Evolutionary conservation across 2,113 vertebrate genomes (phyloP).

Genomic region (Rutilus rutilus): DNA sequence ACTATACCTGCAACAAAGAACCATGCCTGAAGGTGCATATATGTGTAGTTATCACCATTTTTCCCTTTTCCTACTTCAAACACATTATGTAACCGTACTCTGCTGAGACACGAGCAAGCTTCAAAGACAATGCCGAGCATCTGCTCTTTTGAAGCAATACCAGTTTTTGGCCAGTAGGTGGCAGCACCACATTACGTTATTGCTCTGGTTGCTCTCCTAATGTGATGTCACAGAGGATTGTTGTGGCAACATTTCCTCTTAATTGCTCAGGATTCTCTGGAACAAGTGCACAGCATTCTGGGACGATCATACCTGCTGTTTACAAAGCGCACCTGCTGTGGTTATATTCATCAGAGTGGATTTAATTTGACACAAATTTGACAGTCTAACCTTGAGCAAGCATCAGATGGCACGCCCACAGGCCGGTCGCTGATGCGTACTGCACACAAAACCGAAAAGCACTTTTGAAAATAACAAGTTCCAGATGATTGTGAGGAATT

Average conservation of each 20-base stretch:
- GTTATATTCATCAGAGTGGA: conserved; percentile 12
- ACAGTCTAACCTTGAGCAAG: conserved; percentile 3
- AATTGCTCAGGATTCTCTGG: not conserved
- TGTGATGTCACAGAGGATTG: conserved; percentile 36
- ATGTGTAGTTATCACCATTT: conserved; percentile 1
- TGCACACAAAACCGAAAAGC: not conserved
- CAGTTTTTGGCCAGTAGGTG: conserved; percentile 45
- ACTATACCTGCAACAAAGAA: not conserved
- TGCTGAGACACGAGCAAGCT: conserved; percentile 61
- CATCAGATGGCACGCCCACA: not conserved
- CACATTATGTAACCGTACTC: conserved; percentile 66
- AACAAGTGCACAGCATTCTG: not conserved
- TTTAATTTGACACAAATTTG: not conserved
- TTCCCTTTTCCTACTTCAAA: conserved; percentile 48
- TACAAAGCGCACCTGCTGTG: conserved; percentile 10
- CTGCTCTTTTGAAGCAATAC: not conserved
- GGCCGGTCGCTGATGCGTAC: not conserved
- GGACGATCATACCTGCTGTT: conserved; percentile 13
- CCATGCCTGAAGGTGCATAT: not conserved
- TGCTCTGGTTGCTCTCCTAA: not conserved
- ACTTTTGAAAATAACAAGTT: not conserved
- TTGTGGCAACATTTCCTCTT: conserved; percentile 47
- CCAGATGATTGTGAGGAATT: not conserved
- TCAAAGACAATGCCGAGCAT: conserved; percentile 66
- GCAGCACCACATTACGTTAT: conserved; percentile 24